Conservation (phyloP, 2,797 vertebrate genomes). For the Cercopithecus mitis region DNA sequence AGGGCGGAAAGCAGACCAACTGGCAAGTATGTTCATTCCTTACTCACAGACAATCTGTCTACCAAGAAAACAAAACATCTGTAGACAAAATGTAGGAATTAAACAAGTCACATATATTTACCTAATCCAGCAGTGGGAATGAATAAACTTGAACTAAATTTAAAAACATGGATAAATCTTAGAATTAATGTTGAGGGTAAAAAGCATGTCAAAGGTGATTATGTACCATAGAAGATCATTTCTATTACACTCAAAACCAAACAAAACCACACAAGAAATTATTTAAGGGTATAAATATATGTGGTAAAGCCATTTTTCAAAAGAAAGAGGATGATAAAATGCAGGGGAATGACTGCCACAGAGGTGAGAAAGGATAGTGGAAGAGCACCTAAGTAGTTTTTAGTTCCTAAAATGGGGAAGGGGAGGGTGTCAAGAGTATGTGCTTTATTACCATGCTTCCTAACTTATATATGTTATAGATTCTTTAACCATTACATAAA, state of each 20-base stretch:
- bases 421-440: background rate
- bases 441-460: background rate
- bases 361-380: background rate
- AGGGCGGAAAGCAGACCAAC: background rate
- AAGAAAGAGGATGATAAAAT: background rate
- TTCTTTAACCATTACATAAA: constrained; percentile 19
- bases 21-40: background rate
- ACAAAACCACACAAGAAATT: background rate
- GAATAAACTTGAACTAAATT: background rate
- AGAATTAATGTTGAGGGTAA: background rate
- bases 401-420: background rate
- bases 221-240: background rate
- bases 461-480: background rate
- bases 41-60: background rate
- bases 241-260: constrained; percentile 4
- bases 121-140: background rate
- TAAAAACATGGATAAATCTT: background rate
- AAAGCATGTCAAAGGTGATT: background rate
- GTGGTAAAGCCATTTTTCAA: background rate
- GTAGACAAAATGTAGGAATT: background rate
- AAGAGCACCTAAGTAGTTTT: background rate
- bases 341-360: background rate
- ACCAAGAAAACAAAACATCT: background rate
- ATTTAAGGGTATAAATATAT: background rate
- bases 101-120: background rate